These are phyloP conservation scores for Nephila pilipes DNA, from an alignment of 1,140 invertebrate genomes.

Conservation along the genomic window DNA sequence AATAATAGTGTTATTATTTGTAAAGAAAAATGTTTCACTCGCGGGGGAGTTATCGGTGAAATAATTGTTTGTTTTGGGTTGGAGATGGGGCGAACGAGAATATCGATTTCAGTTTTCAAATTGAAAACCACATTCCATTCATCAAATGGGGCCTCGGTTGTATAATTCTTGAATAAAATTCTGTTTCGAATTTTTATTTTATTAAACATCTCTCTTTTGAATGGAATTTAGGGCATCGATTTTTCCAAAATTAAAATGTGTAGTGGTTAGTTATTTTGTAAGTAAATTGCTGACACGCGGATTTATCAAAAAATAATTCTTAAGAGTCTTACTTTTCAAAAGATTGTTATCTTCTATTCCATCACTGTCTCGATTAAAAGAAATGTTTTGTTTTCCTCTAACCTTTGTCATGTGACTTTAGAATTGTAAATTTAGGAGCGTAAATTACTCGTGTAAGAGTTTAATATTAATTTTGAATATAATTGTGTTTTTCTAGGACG, in stretches of 20 bases:
- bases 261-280: conserved; percentile 12
- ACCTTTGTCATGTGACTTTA: too few relatives aligned
- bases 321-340: too few relatives aligned
- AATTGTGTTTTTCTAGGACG: too few relatives aligned
- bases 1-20: conserved; percentile 51
- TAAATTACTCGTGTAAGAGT: too few relatives aligned
- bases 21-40: conserved; percentile 43
- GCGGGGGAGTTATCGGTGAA: conserved; percentile 33
- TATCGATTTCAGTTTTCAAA: conserved; percentile 46
- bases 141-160: not conserved
- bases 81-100: not conserved
- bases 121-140: conserved; percentile 22
- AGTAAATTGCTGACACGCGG: not conserved
- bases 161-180: conserved; percentile 5
- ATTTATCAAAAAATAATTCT: not conserved
- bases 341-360: too few relatives aligned
- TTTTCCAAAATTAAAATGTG: not conserved
- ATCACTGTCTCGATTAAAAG: too few relatives aligned
- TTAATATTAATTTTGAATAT: too few relatives aligned
- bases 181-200: not conserved
- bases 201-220: not conserved
- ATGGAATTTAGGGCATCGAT: not conserved
- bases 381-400: too few relatives aligned
- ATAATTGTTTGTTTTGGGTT: conserved; percentile 49
- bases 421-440: too few relatives aligned